phyloP scores from a whole-genome alignment of 2,888 invertebrate species.

The Belgica antarctica region DNA sequence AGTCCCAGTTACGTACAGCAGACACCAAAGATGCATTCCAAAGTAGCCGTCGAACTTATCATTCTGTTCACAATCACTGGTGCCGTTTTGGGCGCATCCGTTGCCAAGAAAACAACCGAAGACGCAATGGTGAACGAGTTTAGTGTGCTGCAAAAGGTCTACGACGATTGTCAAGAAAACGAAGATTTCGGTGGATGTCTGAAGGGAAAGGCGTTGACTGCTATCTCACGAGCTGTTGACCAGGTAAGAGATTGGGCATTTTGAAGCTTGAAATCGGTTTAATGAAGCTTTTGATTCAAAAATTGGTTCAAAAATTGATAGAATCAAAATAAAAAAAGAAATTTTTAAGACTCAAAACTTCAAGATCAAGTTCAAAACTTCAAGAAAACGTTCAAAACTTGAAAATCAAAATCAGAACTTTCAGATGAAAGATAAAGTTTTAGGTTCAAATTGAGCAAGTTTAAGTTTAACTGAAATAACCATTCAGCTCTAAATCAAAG shows the following conservation, averaged over 20 bases:
- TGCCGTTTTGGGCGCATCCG: constrained; percentile 6
- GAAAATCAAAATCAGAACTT: no score
- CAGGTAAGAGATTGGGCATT: constrained; percentile 53
- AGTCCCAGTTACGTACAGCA: no score
- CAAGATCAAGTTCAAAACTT: no score
- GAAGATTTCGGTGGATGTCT: constrained; percentile 62
- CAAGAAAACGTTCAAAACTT: no score
- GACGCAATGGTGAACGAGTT: constrained; percentile 61
- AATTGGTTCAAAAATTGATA: not conserved
- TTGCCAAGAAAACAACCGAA: constrained; percentile 32
- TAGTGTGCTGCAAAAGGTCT: constrained; percentile 61
- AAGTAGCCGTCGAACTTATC: constrained; percentile 24
- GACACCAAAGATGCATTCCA: constrained; percentile 37
- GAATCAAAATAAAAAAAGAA: no score
- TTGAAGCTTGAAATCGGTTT: not conserved
- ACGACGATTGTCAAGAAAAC: constrained; percentile 63
- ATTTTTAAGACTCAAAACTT: no score
- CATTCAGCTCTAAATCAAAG: no score
- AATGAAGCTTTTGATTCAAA: not conserved
- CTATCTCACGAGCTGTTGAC: constrained; percentile 61
- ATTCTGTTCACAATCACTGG: constrained; percentile 1
- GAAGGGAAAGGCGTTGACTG: constrained; percentile 62
- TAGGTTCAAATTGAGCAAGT: no score
- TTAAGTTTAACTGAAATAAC: no score
- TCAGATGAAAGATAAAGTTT: no score